Evolutionary conservation across 2,797 vertebrate species (phyloP).

Genomic region (Bufotes viridis): DNA sequence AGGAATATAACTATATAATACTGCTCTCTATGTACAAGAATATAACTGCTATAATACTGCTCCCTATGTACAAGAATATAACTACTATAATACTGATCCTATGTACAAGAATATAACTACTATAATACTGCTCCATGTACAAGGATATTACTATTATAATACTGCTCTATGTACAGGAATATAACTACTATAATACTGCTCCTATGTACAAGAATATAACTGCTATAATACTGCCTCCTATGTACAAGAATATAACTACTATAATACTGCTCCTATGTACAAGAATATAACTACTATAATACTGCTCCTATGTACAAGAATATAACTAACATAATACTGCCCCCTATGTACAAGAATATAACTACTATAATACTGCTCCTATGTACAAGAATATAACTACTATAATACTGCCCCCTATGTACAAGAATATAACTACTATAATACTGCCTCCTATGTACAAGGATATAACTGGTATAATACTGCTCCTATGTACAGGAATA

Average conservation of each 20-base stretch:
- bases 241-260: conserved; percentile 1
- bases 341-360: conserved; percentile 4
- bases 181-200: conserved; percentile 14
- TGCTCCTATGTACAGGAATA: neutral
- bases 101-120: conserved; percentile 2
- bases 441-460: neutral
- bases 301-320: neutral
- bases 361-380: conserved; percentile 13
- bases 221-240: neutral
- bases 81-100: neutral
- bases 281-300: conserved; percentile 20
- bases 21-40: neutral
- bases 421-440: neutral
- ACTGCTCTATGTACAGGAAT: neutral
- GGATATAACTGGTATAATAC: neutral
- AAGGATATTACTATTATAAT: neutral
- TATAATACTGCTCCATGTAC: neutral
- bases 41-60: conserved; percentile 1
- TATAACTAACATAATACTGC: neutral
- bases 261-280: conserved; percentile 7
- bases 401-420: neutral
- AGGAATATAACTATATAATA: conserved; percentile 5
- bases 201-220: conserved; percentile 11
- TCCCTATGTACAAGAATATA: neutral
- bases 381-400: conserved; percentile 9